Evolutionary conservation across 2,113 vertebrate genomes (phyloP).

Genomic region (Python bivittatus): DNA sequence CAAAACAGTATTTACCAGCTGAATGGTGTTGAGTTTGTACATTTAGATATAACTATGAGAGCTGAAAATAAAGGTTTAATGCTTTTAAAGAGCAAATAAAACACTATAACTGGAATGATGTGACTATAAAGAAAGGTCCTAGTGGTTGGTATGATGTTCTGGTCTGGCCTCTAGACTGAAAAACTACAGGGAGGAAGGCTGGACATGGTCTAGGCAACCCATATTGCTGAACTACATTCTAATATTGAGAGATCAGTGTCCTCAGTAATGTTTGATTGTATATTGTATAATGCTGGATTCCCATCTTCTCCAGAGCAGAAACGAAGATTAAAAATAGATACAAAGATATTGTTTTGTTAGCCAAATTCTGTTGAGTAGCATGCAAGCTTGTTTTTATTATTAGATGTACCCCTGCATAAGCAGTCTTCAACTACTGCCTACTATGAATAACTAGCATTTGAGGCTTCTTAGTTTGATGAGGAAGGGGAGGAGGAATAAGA

Average conservation of each 20-base stretch:
- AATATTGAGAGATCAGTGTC: background rate
- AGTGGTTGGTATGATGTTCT: background rate
- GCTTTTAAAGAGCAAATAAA: background rate
- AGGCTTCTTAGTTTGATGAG: no score
- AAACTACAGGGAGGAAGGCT: background rate
- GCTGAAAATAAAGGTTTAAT: background rate
- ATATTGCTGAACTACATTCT: background rate
- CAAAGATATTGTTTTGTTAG: background rate
- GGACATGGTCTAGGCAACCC: background rate
- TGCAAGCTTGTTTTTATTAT: background rate
- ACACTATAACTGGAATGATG: background rate
- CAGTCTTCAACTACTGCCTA: background rate
- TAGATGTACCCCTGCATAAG: background rate
- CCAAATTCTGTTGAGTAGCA: background rate
- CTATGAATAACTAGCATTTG: background rate
- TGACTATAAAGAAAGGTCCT: background rate
- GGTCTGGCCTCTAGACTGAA: background rate
- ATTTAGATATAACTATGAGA: background rate
- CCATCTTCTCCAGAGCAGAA: background rate
- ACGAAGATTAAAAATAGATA: background rate
- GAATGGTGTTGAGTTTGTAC: background rate
- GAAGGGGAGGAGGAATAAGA: no score
- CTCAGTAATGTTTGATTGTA: background rate
- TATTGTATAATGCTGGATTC: background rate
- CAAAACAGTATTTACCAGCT: no score